Evolutionary conservation across 2,113 vertebrate genomes (phyloP), one percentile per base, ranked within the genome.

Genomic region (Acanthochromis polyacanthus): DNA sequence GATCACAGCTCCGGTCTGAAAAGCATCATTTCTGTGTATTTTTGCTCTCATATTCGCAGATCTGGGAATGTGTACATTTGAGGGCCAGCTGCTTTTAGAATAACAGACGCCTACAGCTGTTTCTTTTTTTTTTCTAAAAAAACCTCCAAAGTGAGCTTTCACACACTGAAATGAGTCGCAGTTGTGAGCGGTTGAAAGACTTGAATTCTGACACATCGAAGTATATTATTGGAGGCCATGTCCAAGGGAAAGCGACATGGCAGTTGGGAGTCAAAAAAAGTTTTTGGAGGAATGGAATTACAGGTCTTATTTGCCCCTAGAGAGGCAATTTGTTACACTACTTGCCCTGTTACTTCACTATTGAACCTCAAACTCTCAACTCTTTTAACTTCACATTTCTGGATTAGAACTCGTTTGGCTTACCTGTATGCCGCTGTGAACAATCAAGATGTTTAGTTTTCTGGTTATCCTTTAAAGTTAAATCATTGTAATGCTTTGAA

Each of bases 1-100:
- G 51, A 64, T 83, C 71, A 23, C 40, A 36, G 72, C 19, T 90
- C 11, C 36, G 45, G 55, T 59, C 62, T 81, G 79, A 83, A 56
- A 66, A 71, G 60, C 11, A 61, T 84, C 51, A 75, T 86, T 76
- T 84, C 63, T 64, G 77, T 81, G 53, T 80, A 63, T 83, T 89
- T 89, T 85, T 61, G 72, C 32, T 60, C 74, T 74, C 52, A 0
- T 38, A 57, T 56, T 85, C 77, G 51, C 90, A 88, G 87, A 91
- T 78, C 74, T 66, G 59, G 68, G 50, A 75, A 87, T 71, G 64
- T 55, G 61, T 62, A 75, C 32, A 40, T 82, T 84, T 81, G 62
- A 71, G 8, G 46, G 45, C 32, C 81, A 84, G 85, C 76, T 80
- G 89, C 69, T 77, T 87, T 68, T 71, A 51, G 45, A 72, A 85